Evolutionary conservation across 2,888 invertebrate species (phyloP), one percentile per base, ranked within the genome.

Genomic region (Nineta flava): DNA sequence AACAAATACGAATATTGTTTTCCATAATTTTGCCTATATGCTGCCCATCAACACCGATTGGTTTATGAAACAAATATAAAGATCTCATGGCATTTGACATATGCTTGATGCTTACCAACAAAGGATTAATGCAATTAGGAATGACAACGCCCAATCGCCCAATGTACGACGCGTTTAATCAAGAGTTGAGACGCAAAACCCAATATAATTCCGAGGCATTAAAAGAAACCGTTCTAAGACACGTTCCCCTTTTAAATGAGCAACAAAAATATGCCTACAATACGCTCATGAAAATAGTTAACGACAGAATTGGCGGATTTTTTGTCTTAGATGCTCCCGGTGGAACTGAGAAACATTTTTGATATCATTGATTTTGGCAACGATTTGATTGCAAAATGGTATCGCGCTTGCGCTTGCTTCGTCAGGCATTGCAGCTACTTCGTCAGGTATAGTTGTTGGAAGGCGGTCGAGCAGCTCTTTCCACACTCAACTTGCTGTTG

Each of bases 401-500:
- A 61, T 64, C 42, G 63, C 63, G 15, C 48, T 68, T 34, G 61
- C 64, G 12, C 52, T 68, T 32, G 66, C 66, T 9, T 67, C 62
- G 35, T 67, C 67, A 6, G 67, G 67, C 9, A 69, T 70, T 52
- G 67, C 67, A 31, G 65, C 68, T 6, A 68, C 63, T n/a, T n/a
- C n/a, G n/a, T n/a, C n/a, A n/a, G n/a, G n/a, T n/a, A n/a, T n/a
- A n/a, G n/a, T 57, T 70, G 31, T 52, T 71, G 13, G 57, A 60
- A 41, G 61, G 63, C 21, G 58, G 59, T 9, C 49, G 61, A 53
- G 68, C 65, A 38, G 63, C 63, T 10, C 66, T 68, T 59, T 62
- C 62, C 10, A 55, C 57, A 26, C 56, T 68, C 2, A 64, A 65
- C 51, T 53, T 66, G 51, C 63, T 62, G 41, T 53, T 67, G 21